Conservation (phyloP, 2,888 invertebrate genomes). For the Drosophila paracracens region DNA sequence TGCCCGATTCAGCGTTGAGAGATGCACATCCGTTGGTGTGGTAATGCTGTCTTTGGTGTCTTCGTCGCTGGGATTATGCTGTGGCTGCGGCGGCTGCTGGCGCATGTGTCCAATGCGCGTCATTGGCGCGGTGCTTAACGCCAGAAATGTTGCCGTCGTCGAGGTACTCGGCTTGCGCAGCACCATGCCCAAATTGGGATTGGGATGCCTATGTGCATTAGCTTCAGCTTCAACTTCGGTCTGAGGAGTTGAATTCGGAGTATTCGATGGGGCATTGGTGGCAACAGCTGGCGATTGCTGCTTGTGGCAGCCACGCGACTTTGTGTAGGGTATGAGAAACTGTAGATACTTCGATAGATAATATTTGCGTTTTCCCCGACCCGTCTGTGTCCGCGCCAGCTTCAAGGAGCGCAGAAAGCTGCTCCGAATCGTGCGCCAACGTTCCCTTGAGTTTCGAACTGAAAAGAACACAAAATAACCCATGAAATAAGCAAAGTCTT, state of each 20-base stretch:
- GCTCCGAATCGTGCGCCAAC: conserved; percentile 83
- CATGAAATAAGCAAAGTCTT: background rate
- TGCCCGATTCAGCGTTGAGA: conserved; percentile 59
- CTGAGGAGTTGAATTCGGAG: background rate
- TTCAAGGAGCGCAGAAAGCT: conserved; percentile 81
- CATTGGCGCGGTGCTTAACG: conserved; percentile 53
- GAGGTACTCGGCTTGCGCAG: conserved; percentile 70
- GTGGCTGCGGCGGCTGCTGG: background rate
- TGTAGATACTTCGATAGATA: conserved; percentile 82
- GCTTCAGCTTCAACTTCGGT: conserved; percentile 1
- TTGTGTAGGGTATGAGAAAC: conserved; percentile 82
- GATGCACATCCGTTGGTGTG: conserved; percentile 62
- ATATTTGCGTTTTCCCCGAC: conserved; percentile 82
- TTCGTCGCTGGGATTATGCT: conserved; percentile 38
- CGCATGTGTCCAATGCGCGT: conserved; percentile 73
- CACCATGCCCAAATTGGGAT: conserved; percentile 60
- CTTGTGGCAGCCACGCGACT: conserved; percentile 72
- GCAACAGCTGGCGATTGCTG: conserved; percentile 26
- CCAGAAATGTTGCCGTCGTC: conserved; percentile 31
- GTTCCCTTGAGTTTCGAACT: conserved; percentile 83
- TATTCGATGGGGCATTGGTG: background rate
- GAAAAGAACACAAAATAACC: conserved; percentile 14
- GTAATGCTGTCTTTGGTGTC: conserved; percentile 75
- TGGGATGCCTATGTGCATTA: background rate
- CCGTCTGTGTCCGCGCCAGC: conserved; percentile 79